A percentile compares a stretch with the other conserved stretches of the same genome.
Evolutionary conservation across 2,797 vertebrate genomes (phyloP).

Genomic region (Notolepis coatsorum): DNA sequence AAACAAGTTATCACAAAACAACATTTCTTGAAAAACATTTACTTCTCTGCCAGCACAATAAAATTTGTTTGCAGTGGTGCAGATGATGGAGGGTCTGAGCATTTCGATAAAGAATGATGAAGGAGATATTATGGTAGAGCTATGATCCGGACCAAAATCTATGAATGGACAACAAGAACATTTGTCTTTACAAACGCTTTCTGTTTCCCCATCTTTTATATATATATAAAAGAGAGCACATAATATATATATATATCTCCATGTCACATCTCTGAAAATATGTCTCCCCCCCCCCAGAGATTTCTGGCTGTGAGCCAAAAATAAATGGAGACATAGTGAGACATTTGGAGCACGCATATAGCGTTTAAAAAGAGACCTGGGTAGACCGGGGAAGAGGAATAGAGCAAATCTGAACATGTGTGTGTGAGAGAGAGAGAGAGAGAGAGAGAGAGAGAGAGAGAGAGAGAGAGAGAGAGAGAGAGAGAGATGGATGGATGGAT

Average conservation of each 20-base stretch:
- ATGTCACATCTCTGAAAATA: constrained; percentile 40
- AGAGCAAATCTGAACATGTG: no score
- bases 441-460: neutral
- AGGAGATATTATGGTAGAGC: constrained; percentile 29
- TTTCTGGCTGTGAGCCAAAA: constrained; percentile 9
- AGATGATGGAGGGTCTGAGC: constrained; percentile 24
- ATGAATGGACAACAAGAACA: constrained; percentile 39
- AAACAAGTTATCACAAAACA: no score
- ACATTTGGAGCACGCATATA: constrained; percentile 15
- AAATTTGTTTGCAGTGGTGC: no score
- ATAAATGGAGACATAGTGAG: neutral
- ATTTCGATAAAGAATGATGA: constrained; percentile 47
- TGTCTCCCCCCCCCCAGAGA: constrained; percentile 11
- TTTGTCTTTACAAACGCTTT: constrained; percentile 45
- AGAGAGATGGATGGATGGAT: no score
- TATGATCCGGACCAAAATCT: constrained; percentile 41
- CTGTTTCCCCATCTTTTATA: constrained; percentile 12
- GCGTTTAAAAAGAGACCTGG: constrained; percentile 6
- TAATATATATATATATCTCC: no score
- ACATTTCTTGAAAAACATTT: no score
- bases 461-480: neutral
- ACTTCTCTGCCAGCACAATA: no score
- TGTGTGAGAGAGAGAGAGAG: neutral
- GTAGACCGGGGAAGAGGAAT: neutral
- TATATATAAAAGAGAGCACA: no score